Evolutionary conservation across 2,113 vertebrate species (phyloP).

Genomic region (Lamprologus ornatipinnis): DNA sequence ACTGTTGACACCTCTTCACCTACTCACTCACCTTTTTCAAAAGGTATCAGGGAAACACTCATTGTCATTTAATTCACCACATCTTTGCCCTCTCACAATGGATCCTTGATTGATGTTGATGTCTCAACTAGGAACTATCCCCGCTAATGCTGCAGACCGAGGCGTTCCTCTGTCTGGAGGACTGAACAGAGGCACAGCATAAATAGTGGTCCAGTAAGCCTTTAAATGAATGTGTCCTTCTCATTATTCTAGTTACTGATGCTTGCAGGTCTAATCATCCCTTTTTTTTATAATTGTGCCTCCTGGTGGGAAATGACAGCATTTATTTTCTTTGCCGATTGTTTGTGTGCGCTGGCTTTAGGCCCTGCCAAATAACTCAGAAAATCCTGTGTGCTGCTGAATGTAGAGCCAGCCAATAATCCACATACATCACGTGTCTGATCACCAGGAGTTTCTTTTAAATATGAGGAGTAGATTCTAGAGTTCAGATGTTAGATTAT

Average conservation of each 20-base stretch:
- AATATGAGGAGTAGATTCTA: background rate
- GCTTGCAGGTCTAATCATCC: background rate
- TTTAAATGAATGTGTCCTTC: background rate
- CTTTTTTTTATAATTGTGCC: background rate
- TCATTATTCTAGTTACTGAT: background rate
- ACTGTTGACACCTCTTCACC: background rate
- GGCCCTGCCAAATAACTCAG: background rate
- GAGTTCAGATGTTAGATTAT: background rate
- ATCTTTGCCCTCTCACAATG: background rate
- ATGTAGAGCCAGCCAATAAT: background rate
- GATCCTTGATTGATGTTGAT: slow-evolving; percentile 25
- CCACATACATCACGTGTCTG: background rate
- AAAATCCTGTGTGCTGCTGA: background rate
- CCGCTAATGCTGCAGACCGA: background rate
- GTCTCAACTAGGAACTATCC: background rate
- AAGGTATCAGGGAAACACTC: background rate
- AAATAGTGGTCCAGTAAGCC: background rate
- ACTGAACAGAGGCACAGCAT: background rate
- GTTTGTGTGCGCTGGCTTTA: background rate
- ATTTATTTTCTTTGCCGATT: background rate
- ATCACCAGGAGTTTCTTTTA: background rate
- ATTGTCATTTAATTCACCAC: slow-evolving; percentile 17
- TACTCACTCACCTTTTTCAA: slow-evolving; percentile 5
- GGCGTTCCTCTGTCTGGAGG: background rate
- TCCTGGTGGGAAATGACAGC: slow-evolving; percentile 8